These are phyloP conservation scores for Cavia porcellus DNA, from an alignment of 2,113 vertebrate species.

Conservation along the genomic window DNA sequence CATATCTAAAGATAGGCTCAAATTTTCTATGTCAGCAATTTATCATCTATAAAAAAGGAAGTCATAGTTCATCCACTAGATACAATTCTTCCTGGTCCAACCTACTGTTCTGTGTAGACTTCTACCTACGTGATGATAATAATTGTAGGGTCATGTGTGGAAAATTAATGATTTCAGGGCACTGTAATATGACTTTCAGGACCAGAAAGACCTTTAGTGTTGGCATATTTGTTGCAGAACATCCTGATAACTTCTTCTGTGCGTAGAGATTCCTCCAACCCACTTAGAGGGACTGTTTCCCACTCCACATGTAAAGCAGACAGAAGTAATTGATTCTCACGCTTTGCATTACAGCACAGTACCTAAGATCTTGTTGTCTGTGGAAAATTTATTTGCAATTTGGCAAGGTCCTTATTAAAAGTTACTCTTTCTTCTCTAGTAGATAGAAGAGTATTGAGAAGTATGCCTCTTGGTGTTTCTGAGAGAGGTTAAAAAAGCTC, in stretches of 20 bases:
- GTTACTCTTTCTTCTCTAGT: constrained; percentile 1
- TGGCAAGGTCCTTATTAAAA: not conserved
- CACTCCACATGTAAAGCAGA: not conserved
- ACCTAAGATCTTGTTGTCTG: not conserved
- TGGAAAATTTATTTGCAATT: not conserved
- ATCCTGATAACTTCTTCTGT: not conserved
- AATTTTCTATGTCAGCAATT: not conserved
- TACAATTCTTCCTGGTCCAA: not conserved
- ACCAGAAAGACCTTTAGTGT: not conserved
- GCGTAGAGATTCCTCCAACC: not conserved
- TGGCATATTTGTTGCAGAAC: not conserved
- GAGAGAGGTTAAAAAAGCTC: not conserved
- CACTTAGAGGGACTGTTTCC: not conserved
- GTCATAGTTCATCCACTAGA: not conserved
- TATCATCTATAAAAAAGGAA: not conserved
- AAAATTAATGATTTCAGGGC: not conserved
- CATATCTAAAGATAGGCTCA: not conserved
- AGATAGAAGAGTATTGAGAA: not conserved
- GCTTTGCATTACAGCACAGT: not conserved
- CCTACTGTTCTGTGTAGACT: not conserved
- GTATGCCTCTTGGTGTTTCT: not conserved
- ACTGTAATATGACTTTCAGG: not conserved
- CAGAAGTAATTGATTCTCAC: not conserved
- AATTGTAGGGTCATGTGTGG: not conserved
- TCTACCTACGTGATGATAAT: not conserved